Evolutionary conservation across 2,797 vertebrate species (phyloP), one percentile per base, ranked within the genome.

Genomic region (Labeo calbasu): DNA sequence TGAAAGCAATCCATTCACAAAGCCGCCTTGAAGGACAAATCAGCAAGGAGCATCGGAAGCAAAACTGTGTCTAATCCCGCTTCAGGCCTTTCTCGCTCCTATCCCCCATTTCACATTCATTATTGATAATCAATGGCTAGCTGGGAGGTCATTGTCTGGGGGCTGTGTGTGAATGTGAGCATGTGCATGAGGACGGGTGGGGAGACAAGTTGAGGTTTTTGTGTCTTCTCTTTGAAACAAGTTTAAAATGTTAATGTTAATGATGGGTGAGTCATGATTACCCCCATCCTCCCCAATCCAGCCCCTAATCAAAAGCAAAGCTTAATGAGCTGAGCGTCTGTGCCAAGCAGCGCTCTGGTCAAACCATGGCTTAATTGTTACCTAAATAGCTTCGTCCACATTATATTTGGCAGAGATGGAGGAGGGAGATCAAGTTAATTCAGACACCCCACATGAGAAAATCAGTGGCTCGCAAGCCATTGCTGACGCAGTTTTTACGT

Each of bases 321-420:
- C 69, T 82, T 86, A 83, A 85, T 84, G 86, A 89, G 84, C 85
- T 66, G 69, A 77, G 81, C 72, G 72, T 85, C 83, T 87, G 51
- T 68, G 72, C 59, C 83, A 68, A 86, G 85, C 63, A 57, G 46
- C 73, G 77, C 61, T 82, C 80, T 81, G 82, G 78, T 84, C 70
- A 85, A 88, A 86, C 79, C 76, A 51, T 57, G 32, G 15, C 65
- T 84, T 87, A 86, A 87, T 85, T 90, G 83, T 88, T 87, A 80
- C 81, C 78, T 82, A 86, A 88, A 88, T 77, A 79, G 80, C 85
- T 80, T 85, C 55, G 78, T 89, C 79, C 84, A 77, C 75, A 88
- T 88, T 81, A 76, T 84, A 28, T 79, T 79, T 76, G 43, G 69
- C 72, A 78, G 55, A 69, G 61, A 81, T 48, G 73, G 50, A 68